Conservation (phyloP, 2,797 vertebrate genomes). For the Sarcoramphus papa region DNA sequence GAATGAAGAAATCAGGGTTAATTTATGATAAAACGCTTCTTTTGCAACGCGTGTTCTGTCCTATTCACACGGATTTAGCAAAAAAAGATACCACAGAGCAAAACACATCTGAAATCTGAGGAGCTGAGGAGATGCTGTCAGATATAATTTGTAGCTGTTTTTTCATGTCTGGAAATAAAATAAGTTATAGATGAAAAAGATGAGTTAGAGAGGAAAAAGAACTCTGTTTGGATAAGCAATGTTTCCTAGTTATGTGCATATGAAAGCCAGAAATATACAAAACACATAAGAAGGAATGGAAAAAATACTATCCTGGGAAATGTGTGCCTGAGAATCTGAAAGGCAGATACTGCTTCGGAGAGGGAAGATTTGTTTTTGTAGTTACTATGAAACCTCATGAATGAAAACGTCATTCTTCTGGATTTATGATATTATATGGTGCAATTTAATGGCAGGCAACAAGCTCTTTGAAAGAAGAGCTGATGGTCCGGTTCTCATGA, state of each 20-base stretch:
- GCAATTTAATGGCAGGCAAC: not conserved
- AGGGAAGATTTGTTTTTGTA: not conserved
- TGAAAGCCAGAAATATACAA: not conserved
- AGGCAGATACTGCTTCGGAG: not conserved
- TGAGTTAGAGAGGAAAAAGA: not conserved
- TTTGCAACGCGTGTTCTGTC: not conserved
- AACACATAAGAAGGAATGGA: not conserved
- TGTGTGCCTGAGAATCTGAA: not conserved
- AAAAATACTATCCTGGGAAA: not conserved
- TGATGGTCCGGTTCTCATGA: not conserved
- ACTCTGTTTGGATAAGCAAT: not conserved
- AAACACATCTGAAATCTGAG: not conserved
- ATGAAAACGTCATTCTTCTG: constrained; percentile 11
- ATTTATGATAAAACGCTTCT: constrained; percentile 48
- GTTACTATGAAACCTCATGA: constrained; percentile 27
- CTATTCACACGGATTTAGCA: constrained; percentile 43
- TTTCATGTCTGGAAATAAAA: constrained; percentile 15
- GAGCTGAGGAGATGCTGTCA: constrained; percentile 29
- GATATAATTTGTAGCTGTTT: constrained; percentile 47
- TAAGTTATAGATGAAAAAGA: not conserved
- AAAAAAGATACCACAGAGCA: not conserved
- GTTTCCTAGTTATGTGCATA: not conserved
- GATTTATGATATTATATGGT: not conserved
- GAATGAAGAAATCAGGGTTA: constrained; percentile 26
- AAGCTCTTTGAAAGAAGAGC: not conserved